Evolutionary conservation across 2,113 vertebrate species (phyloP), one percentile per base, ranked within the genome.

Genomic region (Neolamprologus kungweensis): DNA sequence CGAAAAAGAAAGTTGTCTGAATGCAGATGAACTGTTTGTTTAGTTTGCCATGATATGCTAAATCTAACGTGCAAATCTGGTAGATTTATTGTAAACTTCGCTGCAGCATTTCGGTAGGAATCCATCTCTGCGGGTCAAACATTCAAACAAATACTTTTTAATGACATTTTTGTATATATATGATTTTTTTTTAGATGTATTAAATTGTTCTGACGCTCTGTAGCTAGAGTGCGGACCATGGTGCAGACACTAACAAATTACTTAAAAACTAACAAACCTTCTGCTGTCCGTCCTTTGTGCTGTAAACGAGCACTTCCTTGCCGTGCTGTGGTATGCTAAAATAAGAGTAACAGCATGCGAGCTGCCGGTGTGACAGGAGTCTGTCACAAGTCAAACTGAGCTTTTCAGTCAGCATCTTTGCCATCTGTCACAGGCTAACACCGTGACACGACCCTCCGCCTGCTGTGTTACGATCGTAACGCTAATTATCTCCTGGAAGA

Each of bases 301-400:
- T 94, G 96, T 97, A 96, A 79, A 98, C 3, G 11, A 96, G 93
- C 4, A 98, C 93, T 0, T 96, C 88, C 5, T 93, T 96, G 45
- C 85, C 84, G 16, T 94, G 80, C 8, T 89, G 12, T 2, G 98
- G 96, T 54, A 98, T 95, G 5, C 96, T 97, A 50, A 95, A 97
- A 58, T 90, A 91, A 1, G 23, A 89, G 3, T 28, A 35, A 16
- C 94, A 89, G 57, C 97, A 98, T 1, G 97, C 96, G 2, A 97
- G 94, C 91, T 97, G 98, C 14, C 94, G 90, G 0, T 97, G 96
- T 1, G 95, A 94, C 3, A 93, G 89, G 0, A 94, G 54, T 57
- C 85, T 53, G 3, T 79, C 71, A 73, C 94, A 95, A n/a, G 60
- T 87, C 5, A 96, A 79, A 87, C 89, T 65, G 42, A 87, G 90